Evolutionary conservation across 2,113 vertebrate genomes (phyloP).

Genomic region (Bufo gargarizans): DNA sequence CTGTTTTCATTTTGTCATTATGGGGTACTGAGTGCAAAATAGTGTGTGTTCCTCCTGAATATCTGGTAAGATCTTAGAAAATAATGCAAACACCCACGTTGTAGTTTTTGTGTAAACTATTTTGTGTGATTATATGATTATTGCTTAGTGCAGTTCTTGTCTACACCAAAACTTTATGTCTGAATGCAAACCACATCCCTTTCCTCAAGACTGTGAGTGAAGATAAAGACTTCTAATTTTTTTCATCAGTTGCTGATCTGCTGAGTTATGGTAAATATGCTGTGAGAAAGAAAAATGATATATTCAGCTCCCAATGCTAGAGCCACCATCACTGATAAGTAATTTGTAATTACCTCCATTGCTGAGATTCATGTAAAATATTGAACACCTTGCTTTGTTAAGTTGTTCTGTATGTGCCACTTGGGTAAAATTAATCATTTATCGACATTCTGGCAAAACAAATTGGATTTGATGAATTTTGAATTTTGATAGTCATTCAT

Average conservation of each 20-base stretch:
- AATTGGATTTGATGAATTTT: constrained; percentile 36
- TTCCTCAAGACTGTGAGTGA: background rate
- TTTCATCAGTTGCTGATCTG: background rate
- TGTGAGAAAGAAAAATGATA: background rate
- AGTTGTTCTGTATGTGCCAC: constrained; percentile 1
- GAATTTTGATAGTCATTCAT: constrained; percentile 26
- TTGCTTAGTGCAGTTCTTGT: background rate
- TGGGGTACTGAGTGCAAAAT: too few species aligned
- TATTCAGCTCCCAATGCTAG: background rate
- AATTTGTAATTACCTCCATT: background rate
- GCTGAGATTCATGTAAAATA: constrained; percentile 1
- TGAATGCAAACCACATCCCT: background rate
- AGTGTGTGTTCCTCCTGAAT: too few species aligned
- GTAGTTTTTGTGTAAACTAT: background rate
- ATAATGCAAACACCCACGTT: background rate
- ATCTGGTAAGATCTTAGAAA: background rate
- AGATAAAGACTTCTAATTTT: background rate
- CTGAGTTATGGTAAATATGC: background rate
- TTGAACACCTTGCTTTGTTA: background rate
- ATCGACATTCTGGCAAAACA: constrained; percentile 38
- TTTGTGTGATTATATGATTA: background rate
- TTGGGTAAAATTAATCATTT: constrained; percentile 45
- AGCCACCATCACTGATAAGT: background rate
- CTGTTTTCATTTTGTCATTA: too few species aligned
- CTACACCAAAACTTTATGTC: background rate